phyloP scores from a whole-genome alignment of 2,888 invertebrate species.

The Pyrocoelia pectoralis region DNA sequence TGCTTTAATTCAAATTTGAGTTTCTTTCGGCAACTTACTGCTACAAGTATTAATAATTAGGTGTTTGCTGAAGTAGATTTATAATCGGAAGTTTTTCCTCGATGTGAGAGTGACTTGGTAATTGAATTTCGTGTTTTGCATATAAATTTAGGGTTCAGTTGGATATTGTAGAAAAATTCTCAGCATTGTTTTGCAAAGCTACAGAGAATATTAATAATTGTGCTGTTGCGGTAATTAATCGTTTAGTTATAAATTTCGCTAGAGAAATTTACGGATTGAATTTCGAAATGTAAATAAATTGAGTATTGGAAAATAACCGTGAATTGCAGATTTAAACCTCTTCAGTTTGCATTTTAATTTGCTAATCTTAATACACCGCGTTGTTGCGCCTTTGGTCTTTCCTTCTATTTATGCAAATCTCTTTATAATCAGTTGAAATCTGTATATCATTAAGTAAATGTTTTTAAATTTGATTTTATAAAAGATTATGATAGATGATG shows the following conservation, averaged over 20 bases:
- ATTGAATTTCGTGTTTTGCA: not conserved
- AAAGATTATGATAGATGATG: not conserved
- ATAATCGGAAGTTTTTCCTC: not conserved
- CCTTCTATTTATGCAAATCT: slow-evolving; percentile 4
- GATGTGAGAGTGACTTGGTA: not conserved
- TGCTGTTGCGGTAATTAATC: too few species aligned
- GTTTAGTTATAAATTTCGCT: too few species aligned
- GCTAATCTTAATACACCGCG: not conserved
- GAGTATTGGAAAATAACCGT: not conserved
- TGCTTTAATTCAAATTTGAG: too few species aligned
- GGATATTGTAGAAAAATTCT: not conserved
- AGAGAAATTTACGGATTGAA: not conserved
- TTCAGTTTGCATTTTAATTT: slow-evolving; percentile 11
- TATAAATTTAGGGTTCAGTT: not conserved
- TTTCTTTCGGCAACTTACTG: too few species aligned
- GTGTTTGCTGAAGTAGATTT: not conserved
- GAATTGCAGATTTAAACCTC: not conserved
- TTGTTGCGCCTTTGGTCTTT: not conserved
- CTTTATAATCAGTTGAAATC: not conserved
- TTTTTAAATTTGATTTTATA: slow-evolving; percentile 1
- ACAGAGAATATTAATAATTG: too few species aligned
- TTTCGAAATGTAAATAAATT: not conserved
- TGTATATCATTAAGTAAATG: not conserved
- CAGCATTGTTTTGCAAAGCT: not conserved
- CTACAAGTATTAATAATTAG: not conserved